These are phyloP conservation scores for Podarcis siculus DNA, from an alignment of 2,797 vertebrate genomes.

Conservation along the genomic window DNA sequence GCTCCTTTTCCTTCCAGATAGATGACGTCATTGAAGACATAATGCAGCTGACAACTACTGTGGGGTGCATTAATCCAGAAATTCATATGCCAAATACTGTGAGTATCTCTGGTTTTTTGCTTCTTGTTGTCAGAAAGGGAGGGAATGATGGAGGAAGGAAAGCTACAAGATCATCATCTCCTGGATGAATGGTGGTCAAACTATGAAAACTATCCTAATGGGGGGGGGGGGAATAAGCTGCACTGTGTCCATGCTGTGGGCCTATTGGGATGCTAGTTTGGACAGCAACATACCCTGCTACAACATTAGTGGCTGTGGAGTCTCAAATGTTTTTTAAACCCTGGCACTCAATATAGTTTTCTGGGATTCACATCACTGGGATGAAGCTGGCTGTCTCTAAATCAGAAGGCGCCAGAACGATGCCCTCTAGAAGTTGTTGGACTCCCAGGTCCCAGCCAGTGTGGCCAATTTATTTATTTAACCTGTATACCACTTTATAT, in stretches of 20 bases:
- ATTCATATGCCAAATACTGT: constrained; percentile 95
- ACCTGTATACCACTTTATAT: too few species aligned
- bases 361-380: background rate
- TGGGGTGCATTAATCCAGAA: constrained; percentile 88
- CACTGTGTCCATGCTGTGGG: background rate
- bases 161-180: background rate
- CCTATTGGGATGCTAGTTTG: background rate
- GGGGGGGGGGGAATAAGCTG: background rate
- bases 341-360: too few species aligned
- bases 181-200: background rate
- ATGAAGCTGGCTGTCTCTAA: background rate
- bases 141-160: background rate
- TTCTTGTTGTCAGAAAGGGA: background rate
- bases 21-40: constrained; percentile 97
- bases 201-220: background rate
- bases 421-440: background rate
- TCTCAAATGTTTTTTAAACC: background rate
- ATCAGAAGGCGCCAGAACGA: background rate
- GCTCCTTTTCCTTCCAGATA: constrained; percentile 80
- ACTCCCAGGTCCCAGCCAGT: background rate
- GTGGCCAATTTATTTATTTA: background rate
- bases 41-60: constrained; percentile 93
- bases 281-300: too few species aligned
- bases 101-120: constrained; percentile 62
- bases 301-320: background rate